phyloP scores from a whole-genome alignment of 2,797 vertebrate genomes.

The Chromis chromis region DNA sequence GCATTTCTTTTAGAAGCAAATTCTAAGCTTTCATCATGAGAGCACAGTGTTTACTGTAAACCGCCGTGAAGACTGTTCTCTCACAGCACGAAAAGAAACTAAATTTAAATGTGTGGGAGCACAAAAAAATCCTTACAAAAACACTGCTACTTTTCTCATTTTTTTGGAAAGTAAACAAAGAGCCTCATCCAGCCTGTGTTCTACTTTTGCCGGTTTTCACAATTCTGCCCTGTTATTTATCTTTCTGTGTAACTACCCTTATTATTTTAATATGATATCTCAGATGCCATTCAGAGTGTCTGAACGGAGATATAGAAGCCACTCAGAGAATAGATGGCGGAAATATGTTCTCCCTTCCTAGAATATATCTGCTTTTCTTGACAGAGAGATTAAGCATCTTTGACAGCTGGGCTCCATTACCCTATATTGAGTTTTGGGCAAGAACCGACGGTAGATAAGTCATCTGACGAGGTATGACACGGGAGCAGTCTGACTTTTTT shows the following conservation, averaged over 20 bases:
- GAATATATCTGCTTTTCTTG: slow-evolving; percentile 74
- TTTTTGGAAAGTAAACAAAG: not conserved
- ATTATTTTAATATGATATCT: slow-evolving; percentile 56
- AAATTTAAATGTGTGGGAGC: not conserved
- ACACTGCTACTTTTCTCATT: no score
- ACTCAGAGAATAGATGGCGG: slow-evolving; percentile 54
- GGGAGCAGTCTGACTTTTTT: slow-evolving; percentile 63
- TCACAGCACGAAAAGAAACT: not conserved
- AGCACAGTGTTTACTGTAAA: not conserved
- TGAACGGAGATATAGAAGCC: slow-evolving; percentile 47
- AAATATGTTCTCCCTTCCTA: slow-evolving; percentile 73
- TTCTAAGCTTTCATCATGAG: not conserved
- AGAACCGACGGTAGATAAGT: slow-evolving; percentile 73
- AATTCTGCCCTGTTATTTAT: not conserved
- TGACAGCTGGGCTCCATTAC: slow-evolving; percentile 80
- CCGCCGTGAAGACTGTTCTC: not conserved
- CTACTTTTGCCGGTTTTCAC: no score
- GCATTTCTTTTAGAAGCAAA: not conserved
- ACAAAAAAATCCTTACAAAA: not conserved
- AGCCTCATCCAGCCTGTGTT: not conserved
- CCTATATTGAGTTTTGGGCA: slow-evolving; percentile 79
- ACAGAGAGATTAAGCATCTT: slow-evolving; percentile 80
- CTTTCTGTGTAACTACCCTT: slow-evolving; percentile 20
- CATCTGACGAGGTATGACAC: slow-evolving; percentile 69
- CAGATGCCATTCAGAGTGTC: slow-evolving; percentile 29